phyloP scores from a whole-genome alignment of 2,113 vertebrate species.

The Thunnus maccoyii region DNA sequence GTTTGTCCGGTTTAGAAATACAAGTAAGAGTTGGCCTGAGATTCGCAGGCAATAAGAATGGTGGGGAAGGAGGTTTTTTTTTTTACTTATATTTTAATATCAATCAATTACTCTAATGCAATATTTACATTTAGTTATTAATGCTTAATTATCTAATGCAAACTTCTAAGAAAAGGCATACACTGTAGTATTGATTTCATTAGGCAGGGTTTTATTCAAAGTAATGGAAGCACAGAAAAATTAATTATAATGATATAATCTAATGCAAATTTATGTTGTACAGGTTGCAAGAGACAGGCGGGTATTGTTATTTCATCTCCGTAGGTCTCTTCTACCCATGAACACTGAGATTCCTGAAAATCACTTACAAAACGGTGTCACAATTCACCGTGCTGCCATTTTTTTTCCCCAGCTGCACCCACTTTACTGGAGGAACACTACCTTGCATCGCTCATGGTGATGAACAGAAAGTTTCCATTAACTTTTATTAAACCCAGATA shows the following conservation, averaged over 20 bases:
- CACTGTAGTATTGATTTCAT: neutral
- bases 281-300: neutral
- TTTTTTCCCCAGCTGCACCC: constrained; percentile 16
- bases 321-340: neutral
- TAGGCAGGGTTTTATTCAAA: neutral
- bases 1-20: constrained; percentile 3
- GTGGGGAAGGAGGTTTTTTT: neutral
- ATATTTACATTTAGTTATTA: neutral
- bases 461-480: constrained; percentile 80
- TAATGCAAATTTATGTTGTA: constrained; percentile 4
- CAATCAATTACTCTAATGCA: neutral
- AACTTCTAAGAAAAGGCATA: neutral
- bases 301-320: neutral
- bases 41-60: neutral
- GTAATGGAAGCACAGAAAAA: neutral
- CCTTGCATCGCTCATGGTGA: constrained; percentile 41
- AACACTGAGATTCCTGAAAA: neutral
- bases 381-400: constrained; percentile 6
- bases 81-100: neutral
- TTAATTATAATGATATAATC: neutral
- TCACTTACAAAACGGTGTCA: neutral
- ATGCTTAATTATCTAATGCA: neutral
- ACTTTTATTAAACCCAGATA: constrained; percentile 74
- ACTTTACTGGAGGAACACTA: constrained; percentile 17
- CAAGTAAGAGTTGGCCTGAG: constrained; percentile 1